These are phyloP conservation scores for Melospiza melodia DNA, from an alignment of 2,113 vertebrate species.

Conservation along the genomic window DNA sequence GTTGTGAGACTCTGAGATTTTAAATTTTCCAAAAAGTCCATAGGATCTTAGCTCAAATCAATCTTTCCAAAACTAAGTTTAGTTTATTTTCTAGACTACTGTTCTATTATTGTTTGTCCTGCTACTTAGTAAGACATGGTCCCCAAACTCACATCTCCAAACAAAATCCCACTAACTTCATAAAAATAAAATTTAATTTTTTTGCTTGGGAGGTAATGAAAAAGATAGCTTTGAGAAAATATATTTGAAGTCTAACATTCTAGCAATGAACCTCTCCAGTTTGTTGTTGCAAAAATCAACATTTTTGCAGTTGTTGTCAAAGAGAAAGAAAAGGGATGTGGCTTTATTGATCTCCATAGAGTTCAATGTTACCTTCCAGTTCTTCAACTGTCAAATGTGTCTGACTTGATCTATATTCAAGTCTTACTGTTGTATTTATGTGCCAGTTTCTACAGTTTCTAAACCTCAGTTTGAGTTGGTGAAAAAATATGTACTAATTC, in stretches of 20 bases:
- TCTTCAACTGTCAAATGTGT: background rate
- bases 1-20: background rate
- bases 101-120: background rate
- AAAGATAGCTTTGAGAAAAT: background rate
- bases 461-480: background rate
- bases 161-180: background rate
- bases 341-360: background rate
- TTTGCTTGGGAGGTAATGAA: background rate
- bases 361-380: background rate
- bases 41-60: background rate
- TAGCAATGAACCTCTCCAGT: background rate
- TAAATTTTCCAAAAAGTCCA: background rate
- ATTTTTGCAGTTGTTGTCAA: background rate
- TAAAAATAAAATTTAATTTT: background rate
- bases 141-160: background rate
- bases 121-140: background rate
- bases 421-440: background rate
- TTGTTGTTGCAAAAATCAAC: background rate
- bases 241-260: background rate
- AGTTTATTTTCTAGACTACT: background rate
- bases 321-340: background rate
- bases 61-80: background rate
- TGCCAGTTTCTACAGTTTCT: background rate
- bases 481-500: background rate
- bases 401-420: background rate